phyloP scores from a whole-genome alignment of 2,797 vertebrate species.

The Myripristis jacobus region DNA sequence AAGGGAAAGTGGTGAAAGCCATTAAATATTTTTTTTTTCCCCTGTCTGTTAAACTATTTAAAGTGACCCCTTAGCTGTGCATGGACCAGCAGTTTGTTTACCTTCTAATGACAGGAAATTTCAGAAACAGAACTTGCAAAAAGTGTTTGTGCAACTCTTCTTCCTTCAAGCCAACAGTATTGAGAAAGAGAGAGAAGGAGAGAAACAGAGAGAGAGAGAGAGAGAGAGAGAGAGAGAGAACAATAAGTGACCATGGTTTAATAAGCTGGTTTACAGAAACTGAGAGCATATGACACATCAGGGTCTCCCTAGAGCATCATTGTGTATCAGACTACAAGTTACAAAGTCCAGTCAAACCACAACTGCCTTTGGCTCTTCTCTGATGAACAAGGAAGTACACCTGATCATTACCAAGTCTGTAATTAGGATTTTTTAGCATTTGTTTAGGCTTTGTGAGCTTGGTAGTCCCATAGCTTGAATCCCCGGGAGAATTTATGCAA shows the following conservation, averaged over 20 bases:
- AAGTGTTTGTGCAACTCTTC: slow-evolving; percentile 7
- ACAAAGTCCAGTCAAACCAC: slow-evolving; percentile 1
- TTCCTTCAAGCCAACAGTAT: not conserved
- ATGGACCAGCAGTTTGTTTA: slow-evolving; percentile 52
- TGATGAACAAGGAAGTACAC: slow-evolving; percentile 34
- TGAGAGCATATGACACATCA: slow-evolving; percentile 25
- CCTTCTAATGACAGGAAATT: slow-evolving; percentile 57
- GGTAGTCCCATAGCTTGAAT: slow-evolving; percentile 6
- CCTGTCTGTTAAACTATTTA: slow-evolving; percentile 58
- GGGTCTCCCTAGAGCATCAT: slow-evolving; percentile 14
- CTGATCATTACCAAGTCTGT: slow-evolving; percentile 30
- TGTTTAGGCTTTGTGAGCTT: slow-evolving; percentile 24
- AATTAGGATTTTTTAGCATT: slow-evolving; percentile 36
- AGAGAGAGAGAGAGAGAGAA: slow-evolving; percentile 6
- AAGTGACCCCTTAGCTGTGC: slow-evolving; percentile 16
- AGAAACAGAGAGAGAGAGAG: not conserved
- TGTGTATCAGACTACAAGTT: not conserved
- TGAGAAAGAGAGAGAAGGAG: not conserved
- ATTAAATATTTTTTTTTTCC: slow-evolving; percentile 35
- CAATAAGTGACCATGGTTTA: not conserved
- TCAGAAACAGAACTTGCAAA: slow-evolving; percentile 43
- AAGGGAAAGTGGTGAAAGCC: slow-evolving; percentile 42
- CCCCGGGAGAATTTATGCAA: slow-evolving; percentile 15
- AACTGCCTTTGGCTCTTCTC: slow-evolving; percentile 7
- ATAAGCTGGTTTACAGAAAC: slow-evolving; percentile 16